Conservation (phyloP, 2,888 invertebrate genomes). For the Caradrina kadenii region DNA sequence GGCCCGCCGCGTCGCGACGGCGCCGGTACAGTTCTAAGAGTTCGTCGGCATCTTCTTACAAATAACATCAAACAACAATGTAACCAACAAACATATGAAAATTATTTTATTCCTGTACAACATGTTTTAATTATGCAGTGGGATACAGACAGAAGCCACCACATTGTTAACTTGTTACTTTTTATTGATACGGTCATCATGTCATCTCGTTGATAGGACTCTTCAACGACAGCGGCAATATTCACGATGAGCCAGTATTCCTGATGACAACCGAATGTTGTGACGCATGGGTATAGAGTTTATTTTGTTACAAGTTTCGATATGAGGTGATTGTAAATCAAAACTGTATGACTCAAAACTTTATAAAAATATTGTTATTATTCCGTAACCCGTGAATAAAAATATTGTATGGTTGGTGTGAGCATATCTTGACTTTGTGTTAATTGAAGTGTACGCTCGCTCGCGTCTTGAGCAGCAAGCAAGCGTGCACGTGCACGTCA, state of each 20-base stretch:
- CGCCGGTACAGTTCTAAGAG: not conserved
- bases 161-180: constrained; percentile 9
- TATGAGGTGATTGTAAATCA: constrained; percentile 25
- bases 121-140: too few relatives aligned
- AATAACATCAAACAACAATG: not conserved
- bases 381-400: constrained; percentile 14
- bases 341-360: constrained; percentile 17
- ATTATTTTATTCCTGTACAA: constrained; percentile 3
- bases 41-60: not conserved
- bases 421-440: constrained; percentile 4
- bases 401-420: constrained; percentile 8
- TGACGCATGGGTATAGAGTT: constrained; percentile 16
- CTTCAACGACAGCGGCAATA: not conserved
- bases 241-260: not conserved
- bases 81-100: not conserved
- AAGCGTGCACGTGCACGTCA: not conserved
- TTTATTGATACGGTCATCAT: constrained; percentile 1
- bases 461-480: not conserved
- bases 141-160: constrained; percentile 1
- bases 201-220: too few relatives aligned
- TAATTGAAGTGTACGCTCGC: not conserved
- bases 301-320: constrained; percentile 28
- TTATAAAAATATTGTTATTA: constrained; percentile 31
- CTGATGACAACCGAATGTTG: constrained; percentile 5
- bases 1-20: not conserved